Evolutionary conservation across 2,113 vertebrate species (phyloP), one percentile per base, ranked within the genome.

Genomic region (Argyrosomus japonicus): DNA sequence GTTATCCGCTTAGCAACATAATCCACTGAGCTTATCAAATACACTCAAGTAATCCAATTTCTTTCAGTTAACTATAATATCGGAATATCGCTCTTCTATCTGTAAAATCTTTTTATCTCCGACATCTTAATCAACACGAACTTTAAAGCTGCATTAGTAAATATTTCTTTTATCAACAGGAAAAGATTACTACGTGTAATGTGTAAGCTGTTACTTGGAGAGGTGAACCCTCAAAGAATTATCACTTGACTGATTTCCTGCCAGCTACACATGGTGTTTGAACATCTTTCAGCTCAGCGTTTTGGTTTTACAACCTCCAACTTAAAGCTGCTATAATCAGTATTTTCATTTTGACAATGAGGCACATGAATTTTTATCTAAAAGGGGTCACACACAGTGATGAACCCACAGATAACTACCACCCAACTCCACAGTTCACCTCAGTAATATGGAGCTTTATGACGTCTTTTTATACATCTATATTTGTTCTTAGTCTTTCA

Each of bases 31-130:
- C 54, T 67, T 43, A 84, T 89, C 73, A 81, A 79, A 72, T 48
- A 64, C 23, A 23, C 15, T 12, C 29, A 61, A 74, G 54, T 88
- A 85, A 87, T 87, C 81, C 77, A 86, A 65, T 88, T 76, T 81
- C 14, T 78, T 36, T 73, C 61, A 29, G 19, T 73, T 79, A 82
- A 40, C 60, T 71, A 27, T 43, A n/a, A n/a, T n/a, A n/a, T n/a
- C n/a, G 25, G 47, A 64, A 8, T 29, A 32, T 43, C 74, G 61
- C 25, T 8, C 11, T 13, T 61, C 12, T 32, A 61, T 57, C 60
- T 0, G 21, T 32, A 50, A 27, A 43, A 50, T 57, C 48, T 32
- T 48, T 65, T 63, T 21, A 61, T 60, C n/a, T 51, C 56, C 6
- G 14, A 68, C 71, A 79, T 43, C 11, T n/a, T 18, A 68, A 81